Evolutionary conservation across 1,140 invertebrate genomes (phyloP).

Genomic region (Caenorhabditis brenneri): DNA sequence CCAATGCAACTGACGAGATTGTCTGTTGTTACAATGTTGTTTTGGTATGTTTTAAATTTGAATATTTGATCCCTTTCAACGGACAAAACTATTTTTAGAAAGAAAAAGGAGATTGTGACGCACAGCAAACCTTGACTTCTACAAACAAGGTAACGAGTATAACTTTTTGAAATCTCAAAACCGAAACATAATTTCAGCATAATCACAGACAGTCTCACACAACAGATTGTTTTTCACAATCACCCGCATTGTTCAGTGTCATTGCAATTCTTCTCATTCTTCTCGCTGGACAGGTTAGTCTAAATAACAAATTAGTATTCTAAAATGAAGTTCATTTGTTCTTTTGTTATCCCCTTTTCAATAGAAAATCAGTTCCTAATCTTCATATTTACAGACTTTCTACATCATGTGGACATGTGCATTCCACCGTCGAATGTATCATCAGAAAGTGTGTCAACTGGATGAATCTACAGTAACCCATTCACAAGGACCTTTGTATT

Average conservation of each 20-base stretch:
- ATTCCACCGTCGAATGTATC: constrained; percentile 4
- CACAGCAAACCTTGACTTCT: background rate
- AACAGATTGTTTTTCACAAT: background rate
- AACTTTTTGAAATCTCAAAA: background rate
- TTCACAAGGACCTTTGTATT: background rate
- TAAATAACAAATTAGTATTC: background rate
- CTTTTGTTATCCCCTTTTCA: too few relatives aligned
- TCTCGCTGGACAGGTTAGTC: background rate
- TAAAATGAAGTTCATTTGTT: too few relatives aligned
- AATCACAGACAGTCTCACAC: background rate
- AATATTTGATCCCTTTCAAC: background rate
- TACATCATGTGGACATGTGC: constrained; percentile 28
- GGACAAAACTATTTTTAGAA: background rate
- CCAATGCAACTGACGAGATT: constrained; percentile 18
- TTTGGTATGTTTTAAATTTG: background rate
- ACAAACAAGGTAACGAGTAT: background rate
- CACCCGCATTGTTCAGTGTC: background rate
- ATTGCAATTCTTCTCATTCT: background rate
- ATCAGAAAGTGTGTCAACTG: constrained; percentile 10
- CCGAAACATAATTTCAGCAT: background rate
- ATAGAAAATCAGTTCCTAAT: too few relatives aligned
- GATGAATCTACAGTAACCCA: constrained; percentile 1
- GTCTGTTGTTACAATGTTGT: constrained; percentile 12
- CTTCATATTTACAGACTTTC: background rate
- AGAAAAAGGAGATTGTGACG: constrained; percentile 23